Evolutionary conservation across 37 sponge, comb jelly and placozoan species (phyloP).

Genomic region (Oscarella lobularis): DNA sequence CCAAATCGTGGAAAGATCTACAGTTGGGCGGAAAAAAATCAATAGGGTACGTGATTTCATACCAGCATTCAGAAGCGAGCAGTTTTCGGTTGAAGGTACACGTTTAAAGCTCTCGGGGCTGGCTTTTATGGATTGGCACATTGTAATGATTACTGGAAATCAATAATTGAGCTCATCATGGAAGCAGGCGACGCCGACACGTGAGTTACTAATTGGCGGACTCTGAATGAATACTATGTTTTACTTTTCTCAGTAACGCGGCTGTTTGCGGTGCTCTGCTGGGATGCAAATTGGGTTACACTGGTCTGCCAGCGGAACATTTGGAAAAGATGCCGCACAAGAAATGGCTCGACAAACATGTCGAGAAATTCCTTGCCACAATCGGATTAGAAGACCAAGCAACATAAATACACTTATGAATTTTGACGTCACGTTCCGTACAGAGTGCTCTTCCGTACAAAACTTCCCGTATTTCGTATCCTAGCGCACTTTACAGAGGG

Average conservation of each 20-base stretch:
- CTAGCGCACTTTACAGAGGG: too few relatives aligned
- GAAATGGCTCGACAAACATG: slow-evolving; percentile 69
- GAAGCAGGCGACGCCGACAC: slow-evolving; percentile 92
- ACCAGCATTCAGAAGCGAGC: neutral
- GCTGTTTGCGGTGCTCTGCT: slow-evolving; percentile 84
- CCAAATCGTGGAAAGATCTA: slow-evolving; percentile 23
- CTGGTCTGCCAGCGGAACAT: slow-evolving; percentile 55
- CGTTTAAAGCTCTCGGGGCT: slow-evolving; percentile 68
- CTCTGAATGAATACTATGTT: neutral
- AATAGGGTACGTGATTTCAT: slow-evolving; percentile 30
- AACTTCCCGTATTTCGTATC: too few relatives aligned
- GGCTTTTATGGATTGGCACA: slow-evolving; percentile 56
- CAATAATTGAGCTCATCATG: slow-evolving; percentile 58
- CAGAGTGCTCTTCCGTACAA: neutral
- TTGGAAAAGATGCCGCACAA: slow-evolving; percentile 44
- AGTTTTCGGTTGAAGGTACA: slow-evolving; percentile 36
- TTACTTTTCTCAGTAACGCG: slow-evolving; percentile 41
- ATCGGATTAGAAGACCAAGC: slow-evolving; percentile 12
- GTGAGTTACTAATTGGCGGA: slow-evolving; percentile 5
- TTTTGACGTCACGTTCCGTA: neutral
- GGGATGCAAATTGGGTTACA: slow-evolving; percentile 78
- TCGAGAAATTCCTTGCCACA: slow-evolving; percentile 21
- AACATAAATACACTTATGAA: neutral
- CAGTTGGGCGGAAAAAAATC: slow-evolving; percentile 35
- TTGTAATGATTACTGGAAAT: slow-evolving; percentile 36